A percentile compares a stretch with the other conserved stretches of the same genome.
These are phyloP conservation scores for Chrysolina oricalcia DNA, from an alignment of 2,888 invertebrate genomes.

Conservation along the genomic window DNA sequence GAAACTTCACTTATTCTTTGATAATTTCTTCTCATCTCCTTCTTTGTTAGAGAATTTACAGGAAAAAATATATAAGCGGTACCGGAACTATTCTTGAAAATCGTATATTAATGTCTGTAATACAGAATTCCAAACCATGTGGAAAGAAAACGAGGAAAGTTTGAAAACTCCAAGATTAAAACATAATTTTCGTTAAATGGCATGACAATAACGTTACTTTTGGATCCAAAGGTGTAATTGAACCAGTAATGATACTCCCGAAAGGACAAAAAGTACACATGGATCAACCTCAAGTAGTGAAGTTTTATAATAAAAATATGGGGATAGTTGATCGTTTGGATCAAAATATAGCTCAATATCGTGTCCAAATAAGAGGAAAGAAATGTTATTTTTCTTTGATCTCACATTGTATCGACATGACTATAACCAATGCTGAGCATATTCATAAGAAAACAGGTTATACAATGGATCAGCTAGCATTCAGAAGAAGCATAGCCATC, in stretches of 20 bases:
- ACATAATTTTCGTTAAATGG: conserved; percentile 43
- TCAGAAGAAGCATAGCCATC: no score
- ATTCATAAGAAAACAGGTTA: no score
- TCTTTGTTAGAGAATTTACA: conserved; percentile 35
- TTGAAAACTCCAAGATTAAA: conserved; percentile 31
- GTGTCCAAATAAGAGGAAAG: not conserved
- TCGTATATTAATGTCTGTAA: conserved; percentile 8
- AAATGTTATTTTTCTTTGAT: conserved; percentile 23
- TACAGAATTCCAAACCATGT: not conserved
- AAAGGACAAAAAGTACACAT: conserved; percentile 18
- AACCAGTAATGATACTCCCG: conserved; percentile 18
- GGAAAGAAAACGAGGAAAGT: conserved; percentile 15
- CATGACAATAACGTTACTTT: conserved; percentile 46
- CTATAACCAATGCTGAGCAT: conserved; percentile 16
- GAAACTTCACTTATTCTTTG: conserved; percentile 34
- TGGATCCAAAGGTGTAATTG: conserved; percentile 25
- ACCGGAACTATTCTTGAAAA: conserved; percentile 42
- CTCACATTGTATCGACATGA: conserved; percentile 27
- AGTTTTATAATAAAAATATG: conserved; percentile 22
- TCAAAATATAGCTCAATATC: no score
- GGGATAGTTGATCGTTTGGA: no score
- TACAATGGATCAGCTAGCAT: no score
- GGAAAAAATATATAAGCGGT: conserved; percentile 33
- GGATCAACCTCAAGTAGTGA: no score
- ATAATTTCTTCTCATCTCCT: conserved; percentile 43